These are phyloP conservation scores for Odontocerum albicorne DNA, from an alignment of 2,888 invertebrate genomes.

Conservation along the genomic window DNA sequence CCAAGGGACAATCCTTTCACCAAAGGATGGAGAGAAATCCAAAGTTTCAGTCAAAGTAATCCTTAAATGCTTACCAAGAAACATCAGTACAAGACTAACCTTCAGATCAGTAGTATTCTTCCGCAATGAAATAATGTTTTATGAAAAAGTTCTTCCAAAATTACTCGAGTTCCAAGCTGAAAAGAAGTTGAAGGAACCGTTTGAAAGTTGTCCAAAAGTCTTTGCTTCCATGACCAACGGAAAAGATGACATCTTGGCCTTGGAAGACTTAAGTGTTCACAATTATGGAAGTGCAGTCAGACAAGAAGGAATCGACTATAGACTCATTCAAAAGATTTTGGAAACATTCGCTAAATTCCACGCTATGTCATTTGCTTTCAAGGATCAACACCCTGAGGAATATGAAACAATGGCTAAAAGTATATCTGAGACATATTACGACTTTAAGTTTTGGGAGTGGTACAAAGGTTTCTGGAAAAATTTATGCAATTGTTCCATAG, in stretches of 20 bases:
- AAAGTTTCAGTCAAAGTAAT: conserved; percentile 55
- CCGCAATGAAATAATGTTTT: conserved; percentile 69
- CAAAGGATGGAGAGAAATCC: conserved; percentile 39
- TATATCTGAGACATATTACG: conserved; percentile 61
- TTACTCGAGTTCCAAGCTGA: conserved; percentile 50
- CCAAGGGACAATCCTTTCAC: conserved; percentile 43
- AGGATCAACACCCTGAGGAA: conserved; percentile 54
- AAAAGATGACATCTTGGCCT: conserved; percentile 55
- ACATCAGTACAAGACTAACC: conserved; percentile 62
- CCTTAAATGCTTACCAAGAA: conserved; percentile 68
- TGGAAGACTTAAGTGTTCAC: conserved; percentile 56
- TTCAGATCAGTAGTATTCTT: conserved; percentile 69
- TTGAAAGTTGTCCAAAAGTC: conserved; percentile 53
- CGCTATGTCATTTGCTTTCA: conserved; percentile 61
- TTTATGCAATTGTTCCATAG: conserved; percentile 57
- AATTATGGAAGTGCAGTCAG: conserved; percentile 50
- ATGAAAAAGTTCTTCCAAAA: conserved; percentile 54
- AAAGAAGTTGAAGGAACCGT: conserved; percentile 51
- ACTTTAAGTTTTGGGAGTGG: conserved; percentile 58
- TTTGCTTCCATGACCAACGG: conserved; percentile 56
- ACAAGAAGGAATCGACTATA: conserved; percentile 55
- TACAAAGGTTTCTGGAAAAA: conserved; percentile 57
- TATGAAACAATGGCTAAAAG: conserved; percentile 49
- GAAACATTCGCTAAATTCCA: conserved; percentile 61
- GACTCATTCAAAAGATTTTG: conserved; percentile 54